Evolutionary conservation across 2,113 vertebrate species (phyloP).

Genomic region (Poeciliopsis occidentalis): DNA sequence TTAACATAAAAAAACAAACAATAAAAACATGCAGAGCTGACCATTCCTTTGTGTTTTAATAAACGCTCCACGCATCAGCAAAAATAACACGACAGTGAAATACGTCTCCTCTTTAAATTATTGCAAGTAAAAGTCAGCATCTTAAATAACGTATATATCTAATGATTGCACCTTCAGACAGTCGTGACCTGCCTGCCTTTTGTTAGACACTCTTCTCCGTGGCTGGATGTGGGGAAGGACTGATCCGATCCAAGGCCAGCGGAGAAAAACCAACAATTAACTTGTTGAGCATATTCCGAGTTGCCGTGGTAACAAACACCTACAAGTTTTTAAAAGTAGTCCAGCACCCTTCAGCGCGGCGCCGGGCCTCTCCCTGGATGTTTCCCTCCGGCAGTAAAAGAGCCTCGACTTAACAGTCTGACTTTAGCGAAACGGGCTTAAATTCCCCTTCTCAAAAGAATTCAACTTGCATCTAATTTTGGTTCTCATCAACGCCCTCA

Average conservation of each 20-base stretch:
- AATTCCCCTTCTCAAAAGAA: not conserved
- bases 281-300: not conserved
- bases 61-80: not conserved
- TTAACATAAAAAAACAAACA: not conserved
- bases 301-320: slow-evolving; percentile 26
- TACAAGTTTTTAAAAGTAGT: slow-evolving; percentile 16
- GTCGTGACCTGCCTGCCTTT: not conserved
- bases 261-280: slow-evolving; percentile 14
- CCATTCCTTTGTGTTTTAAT: not conserved
- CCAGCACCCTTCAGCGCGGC: not conserved
- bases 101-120: not conserved
- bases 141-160: not conserved
- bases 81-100: not conserved
- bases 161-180: not conserved
- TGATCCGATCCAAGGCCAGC: slow-evolving; percentile 25
- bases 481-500: not conserved
- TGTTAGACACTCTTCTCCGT: not conserved
- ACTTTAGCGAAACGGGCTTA: not conserved
- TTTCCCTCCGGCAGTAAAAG: not conserved
- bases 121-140: not conserved
- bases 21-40: not conserved
- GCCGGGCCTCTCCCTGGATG: not conserved
- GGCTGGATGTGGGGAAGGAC: not conserved
- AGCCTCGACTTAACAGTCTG: not conserved
- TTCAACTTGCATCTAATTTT: not conserved